Evolutionary conservation across 35 echinoderm and acorn worm genomes (phyloP), one percentile per base, ranked within the genome.

Genomic region (Diadema setosum): DNA sequence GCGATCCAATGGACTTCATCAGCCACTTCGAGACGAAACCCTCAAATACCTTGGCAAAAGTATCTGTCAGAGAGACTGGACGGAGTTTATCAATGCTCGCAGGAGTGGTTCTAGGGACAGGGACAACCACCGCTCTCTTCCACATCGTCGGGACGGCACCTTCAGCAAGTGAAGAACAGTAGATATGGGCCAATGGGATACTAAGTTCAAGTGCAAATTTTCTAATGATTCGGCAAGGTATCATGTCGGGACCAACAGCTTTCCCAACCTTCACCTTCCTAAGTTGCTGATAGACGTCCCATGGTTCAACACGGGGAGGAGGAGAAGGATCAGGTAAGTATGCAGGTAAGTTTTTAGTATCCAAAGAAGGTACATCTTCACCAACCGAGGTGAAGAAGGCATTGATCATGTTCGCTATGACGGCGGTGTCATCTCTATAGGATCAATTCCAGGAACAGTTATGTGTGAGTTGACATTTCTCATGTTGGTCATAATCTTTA

Each of bases 151-250:
- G 87, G 42, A 89, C 87, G 15, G 36, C 49, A 56, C 87, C 87
- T 37, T 89, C 75, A 49, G 24, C 30, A 35, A 82, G 74, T 8
- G 87, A 89, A 9, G 41, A 33, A 82, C 80, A 85, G 45, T 67
- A 63, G n/a, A 93, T 87, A 23, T 87, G 49, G 4, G 84, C 63
- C 18, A 93, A 52, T 15, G 91, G 91, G 16, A 37, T 52, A 82
- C 91, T 93, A 20, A 87, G 43, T 58, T 93, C 91, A 55, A 31
- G 83, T 16, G 91, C 50, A 83, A 93, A 93, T 70, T 93, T 85
- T 44, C 61, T 26, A 11, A 93, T 76, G 34, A 93, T 65, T 75
- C 78, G 87, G 39, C 64, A 40, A 63, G 84, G 59, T 30, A 93
- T 93, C 15, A 76, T 50, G 44, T 84, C 81, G 17, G 91, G 91